Base-by-base conservation (phyloP, 2,888 invertebrate species). In the Hetaerina titia region DNA sequence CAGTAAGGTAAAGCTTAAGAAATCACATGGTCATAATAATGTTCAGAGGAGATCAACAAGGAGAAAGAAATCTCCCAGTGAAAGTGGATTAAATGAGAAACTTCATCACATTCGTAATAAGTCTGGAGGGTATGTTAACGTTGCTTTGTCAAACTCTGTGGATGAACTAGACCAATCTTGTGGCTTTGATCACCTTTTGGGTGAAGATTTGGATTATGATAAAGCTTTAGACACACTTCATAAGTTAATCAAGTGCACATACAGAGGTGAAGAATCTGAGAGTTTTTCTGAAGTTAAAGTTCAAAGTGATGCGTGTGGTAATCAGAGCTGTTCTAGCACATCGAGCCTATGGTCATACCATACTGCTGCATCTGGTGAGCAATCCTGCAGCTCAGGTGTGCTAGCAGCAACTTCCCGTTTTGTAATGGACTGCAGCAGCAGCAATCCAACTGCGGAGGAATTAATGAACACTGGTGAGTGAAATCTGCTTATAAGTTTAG, bases 81-180 rank as follows among this genome's bases (percentile, higher is more conserved):
- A 92, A 22, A 69, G 56, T 92, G 69, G 63, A 22, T 17, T 64
- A 13, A 25, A 74, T 25, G 74, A 94, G 81, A 89, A 89, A 63
- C 56, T 95, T 31, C 88, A 95, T 89, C 96, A 96, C 57, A 64
- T 96, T 11, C 95, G 96, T n/a, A 96, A 95, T 25, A 96, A 95
- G 63, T 96, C 96, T n/a, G 96, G 96, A 13, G 96, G 96, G 15
- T 96, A 96, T 95, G 95, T 96, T 22, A 96, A 96, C 90, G 95
- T 96, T 60, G 96, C 95, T 7, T 95, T 96, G n/a, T 95, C 95
- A 45, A 95, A 95, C 7, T 95, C 95, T 5, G 94, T 89, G 57
- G 95, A 95, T 81, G 95, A 92, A 57, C 22, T 69, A 19, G 45
- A 56, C 15, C 45, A 69, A 31, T 92, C 92, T 4, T 45, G 45